These are phyloP conservation scores for Dermatophagoides farinae DNA, from an alignment of 1,140 invertebrate species.

Conservation along the genomic window DNA sequence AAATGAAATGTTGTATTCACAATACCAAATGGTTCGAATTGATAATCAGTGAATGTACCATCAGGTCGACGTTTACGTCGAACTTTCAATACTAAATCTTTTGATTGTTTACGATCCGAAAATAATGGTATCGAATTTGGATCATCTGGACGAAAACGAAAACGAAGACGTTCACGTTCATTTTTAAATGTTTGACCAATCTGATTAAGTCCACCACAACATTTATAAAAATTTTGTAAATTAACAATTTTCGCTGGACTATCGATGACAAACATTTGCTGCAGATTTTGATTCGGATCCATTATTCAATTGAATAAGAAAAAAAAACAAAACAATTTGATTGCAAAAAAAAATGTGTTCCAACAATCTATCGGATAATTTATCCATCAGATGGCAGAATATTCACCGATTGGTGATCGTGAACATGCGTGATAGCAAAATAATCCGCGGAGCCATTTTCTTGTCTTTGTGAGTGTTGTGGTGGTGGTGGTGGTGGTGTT, in stretches of 20 bases:
- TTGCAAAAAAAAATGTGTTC: too few relatives aligned
- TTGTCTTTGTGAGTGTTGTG: too few relatives aligned
- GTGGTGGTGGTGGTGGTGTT: too few relatives aligned
- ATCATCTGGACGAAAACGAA: constrained; percentile 62
- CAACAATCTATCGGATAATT: too few relatives aligned
- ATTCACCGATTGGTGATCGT: too few relatives aligned
- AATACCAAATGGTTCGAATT: constrained; percentile 40
- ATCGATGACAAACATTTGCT: constrained; percentile 4
- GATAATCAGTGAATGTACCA: constrained; percentile 25
- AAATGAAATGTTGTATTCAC: constrained; percentile 48
- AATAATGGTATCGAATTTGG: constrained; percentile 55
- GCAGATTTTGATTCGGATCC: not conserved
- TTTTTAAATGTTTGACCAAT: constrained; percentile 24
- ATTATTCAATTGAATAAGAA: too few relatives aligned
- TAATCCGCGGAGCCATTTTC: too few relatives aligned
- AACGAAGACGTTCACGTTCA: constrained; percentile 43
- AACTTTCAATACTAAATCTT: constrained; percentile 50
- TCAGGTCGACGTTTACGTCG: constrained; percentile 17
- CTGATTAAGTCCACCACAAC: constrained; percentile 34
- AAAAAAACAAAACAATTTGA: too few relatives aligned
- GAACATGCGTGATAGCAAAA: too few relatives aligned
- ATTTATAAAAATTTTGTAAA: not conserved
- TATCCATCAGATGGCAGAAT: too few relatives aligned
- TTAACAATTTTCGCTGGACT: not conserved
- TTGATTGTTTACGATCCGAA: constrained; percentile 40